Conservation (phyloP, 64 coral and sea anemone genomes). For the Montipora foliosa region DNA sequence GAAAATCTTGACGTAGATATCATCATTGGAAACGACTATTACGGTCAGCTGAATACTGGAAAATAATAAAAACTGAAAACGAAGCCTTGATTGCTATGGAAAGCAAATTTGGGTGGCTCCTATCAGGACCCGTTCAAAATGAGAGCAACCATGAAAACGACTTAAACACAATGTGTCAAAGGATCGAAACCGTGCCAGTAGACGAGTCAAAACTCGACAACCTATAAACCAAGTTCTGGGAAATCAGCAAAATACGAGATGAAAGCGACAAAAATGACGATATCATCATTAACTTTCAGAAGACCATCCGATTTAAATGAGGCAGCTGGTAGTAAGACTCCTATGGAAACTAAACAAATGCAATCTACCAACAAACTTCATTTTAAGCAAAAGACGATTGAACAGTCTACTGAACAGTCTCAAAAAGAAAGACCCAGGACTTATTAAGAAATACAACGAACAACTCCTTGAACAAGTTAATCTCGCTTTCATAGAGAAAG, state of each 20-base stretch:
- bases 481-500: too few species aligned
- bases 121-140: constrained; percentile 43
- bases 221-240: constrained; percentile 56
- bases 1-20: too few species aligned
- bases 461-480: too few species aligned
- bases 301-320: constrained; percentile 46
- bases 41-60: background rate
- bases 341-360: constrained; percentile 49
- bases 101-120: constrained; percentile 66
- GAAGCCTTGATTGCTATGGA: constrained; percentile 56
- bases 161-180: constrained; percentile 41
- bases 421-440: background rate
- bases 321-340: constrained; percentile 53
- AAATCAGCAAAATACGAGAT: constrained; percentile 60
- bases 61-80: constrained; percentile 50
- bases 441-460: too few species aligned
- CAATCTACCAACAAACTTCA: constrained; percentile 39
- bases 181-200: constrained; percentile 28
- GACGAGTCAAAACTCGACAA: constrained; percentile 35
- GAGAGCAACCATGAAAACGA: background rate
- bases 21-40: too few species aligned
- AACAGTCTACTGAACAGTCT: constrained; percentile 56
- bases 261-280: constrained; percentile 14
- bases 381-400: constrained; percentile 34
- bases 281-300: constrained; percentile 33